Evolutionary conservation across 2,888 invertebrate species (phyloP), one percentile per base, ranked within the genome.

Genomic region (Tortricodes alternella): DNA sequence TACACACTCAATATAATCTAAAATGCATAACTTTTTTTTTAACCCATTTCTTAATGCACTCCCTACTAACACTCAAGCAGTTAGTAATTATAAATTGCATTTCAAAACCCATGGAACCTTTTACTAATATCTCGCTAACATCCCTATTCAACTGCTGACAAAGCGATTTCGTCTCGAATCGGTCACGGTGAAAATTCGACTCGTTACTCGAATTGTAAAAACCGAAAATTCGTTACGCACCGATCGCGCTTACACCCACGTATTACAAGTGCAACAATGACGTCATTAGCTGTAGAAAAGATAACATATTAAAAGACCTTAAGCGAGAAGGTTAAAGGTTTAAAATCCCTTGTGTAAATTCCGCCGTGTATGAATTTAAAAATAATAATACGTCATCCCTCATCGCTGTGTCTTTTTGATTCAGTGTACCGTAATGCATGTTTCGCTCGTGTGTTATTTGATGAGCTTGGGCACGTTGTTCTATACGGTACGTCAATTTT

Each of bases 371-470:
- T 85, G 84, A 86, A 83, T 86, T 88, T 85, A 78, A 83, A 86
- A 85, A 83, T 87, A 86, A 87, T 86, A 85, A 85, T 81, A 81
- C 83, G 79, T 85, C 83, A 85, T 82, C 76, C 70, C 50, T 67
- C 65, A 69, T 79, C 84, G 83, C 87, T 85, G 77, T 79, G 85
- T 88, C 85, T 87, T 87, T 88, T 83, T 72, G 77, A 76, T 74
- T 71, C 80, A 76, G 67, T 78, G 82, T 84, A 76, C 76, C 84
- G 81, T 79, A 70, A 75, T 76, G 72, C 73, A 71, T 72, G 78
- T 78, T 77, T 74, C 73, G 74, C 75, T 79, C 72, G 79, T 79
- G 74, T 78, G 84, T 83, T 85, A 80, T 87, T 82, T 83, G 80
- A 82, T 78, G 79, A 70, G 64, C 60, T 27, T 59, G 77, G 77